Conservation (phyloP, 2,797 vertebrate genomes). For the Masticophis lateralis region DNA sequence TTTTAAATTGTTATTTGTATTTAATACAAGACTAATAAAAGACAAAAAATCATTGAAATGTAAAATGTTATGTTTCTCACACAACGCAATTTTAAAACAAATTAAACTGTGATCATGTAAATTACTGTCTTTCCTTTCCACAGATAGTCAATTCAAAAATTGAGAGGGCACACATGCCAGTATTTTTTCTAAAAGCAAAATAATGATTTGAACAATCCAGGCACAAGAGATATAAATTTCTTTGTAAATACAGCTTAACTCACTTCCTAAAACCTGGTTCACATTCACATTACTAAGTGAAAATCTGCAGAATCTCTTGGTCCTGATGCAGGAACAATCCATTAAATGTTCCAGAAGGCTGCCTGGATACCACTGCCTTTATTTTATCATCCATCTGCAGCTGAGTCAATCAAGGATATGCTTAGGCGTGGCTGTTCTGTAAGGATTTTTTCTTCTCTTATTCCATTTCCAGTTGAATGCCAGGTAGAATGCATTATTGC, state of each 20-base stretch:
- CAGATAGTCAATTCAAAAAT: not conserved
- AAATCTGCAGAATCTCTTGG: not conserved
- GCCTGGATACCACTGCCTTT: not conserved
- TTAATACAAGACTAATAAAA: not conserved
- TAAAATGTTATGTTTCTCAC: not conserved
- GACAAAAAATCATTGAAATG: not conserved
- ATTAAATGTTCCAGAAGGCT: not conserved
- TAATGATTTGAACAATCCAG: not conserved
- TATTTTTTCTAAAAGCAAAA: not conserved
- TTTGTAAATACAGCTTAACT: not conserved
- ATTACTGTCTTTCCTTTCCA: not conserved
- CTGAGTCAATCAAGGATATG: not conserved
- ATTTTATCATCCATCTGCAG: not conserved
- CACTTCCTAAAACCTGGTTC: not conserved
- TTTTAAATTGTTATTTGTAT: not conserved
- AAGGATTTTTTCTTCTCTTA: not conserved
- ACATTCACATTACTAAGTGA: not conserved
- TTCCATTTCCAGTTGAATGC: not conserved
- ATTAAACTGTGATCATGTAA: not conserved
- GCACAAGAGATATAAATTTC: not conserved
- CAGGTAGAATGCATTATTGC: not conserved
- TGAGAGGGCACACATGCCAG: not conserved
- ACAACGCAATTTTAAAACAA: not conserved
- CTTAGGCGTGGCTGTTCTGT: not conserved
- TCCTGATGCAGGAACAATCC: not conserved